Percentiles rank a stretch among this genome's conserved stretches.
Evolutionary conservation across 1,140 invertebrate species (phyloP).

Genomic region (Microplitis demolitor): DNA sequence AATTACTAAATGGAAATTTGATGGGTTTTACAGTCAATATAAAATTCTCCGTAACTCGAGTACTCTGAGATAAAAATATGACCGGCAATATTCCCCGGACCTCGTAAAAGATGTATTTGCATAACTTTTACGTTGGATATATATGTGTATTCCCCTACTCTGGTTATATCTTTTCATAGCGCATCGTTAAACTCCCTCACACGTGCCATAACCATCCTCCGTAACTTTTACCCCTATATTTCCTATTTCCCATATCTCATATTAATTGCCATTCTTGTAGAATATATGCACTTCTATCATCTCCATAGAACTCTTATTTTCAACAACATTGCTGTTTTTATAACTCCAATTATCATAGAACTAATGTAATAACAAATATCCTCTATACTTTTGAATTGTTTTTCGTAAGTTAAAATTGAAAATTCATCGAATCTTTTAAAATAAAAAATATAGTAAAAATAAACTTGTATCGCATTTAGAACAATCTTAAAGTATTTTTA

Average conservation of each 20-base stretch:
- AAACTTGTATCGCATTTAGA: too few species aligned
- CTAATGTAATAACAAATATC: too few species aligned
- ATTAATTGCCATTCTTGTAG: conserved; percentile 6
- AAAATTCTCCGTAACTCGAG: conserved; percentile 28
- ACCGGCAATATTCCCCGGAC: conserved; percentile 17
- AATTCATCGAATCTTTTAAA: too few species aligned
- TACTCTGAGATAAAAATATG: conserved; percentile 29
- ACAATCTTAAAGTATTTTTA: too few species aligned
- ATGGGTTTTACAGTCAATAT: conserved; percentile 28
- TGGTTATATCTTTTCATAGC: background rate
- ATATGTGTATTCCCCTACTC: background rate
- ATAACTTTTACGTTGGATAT: conserved; percentile 30
- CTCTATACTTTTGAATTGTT: too few species aligned
- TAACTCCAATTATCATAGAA: too few species aligned
- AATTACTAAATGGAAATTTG: too few species aligned
- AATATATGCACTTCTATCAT: background rate
- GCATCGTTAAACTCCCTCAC: conserved; percentile 18
- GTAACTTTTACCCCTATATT: background rate
- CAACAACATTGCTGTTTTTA: background rate
- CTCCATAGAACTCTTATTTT: background rate
- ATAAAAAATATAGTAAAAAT: too few species aligned
- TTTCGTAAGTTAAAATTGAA: too few species aligned
- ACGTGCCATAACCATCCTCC: background rate
- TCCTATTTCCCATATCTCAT: conserved; percentile 2
- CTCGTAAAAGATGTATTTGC: conserved; percentile 30